These are phyloP conservation scores for Kryptolebias ocellatus DNA, from an alignment of 2,797 vertebrate species.

Conservation along the genomic window DNA sequence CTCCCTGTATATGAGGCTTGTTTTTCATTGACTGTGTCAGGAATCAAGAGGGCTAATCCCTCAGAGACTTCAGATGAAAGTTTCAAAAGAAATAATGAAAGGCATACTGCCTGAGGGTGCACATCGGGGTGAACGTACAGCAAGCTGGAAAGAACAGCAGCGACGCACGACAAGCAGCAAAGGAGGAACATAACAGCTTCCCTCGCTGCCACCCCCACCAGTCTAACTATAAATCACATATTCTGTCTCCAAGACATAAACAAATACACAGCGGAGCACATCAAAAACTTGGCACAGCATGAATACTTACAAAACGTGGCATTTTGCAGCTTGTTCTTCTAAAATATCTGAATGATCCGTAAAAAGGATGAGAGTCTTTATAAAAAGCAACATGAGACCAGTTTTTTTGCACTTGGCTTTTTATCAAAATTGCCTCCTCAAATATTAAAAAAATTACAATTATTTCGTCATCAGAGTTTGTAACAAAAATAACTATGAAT, in stretches of 20 bases:
- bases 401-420: slow-evolving; percentile 42
- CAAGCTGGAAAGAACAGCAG: slow-evolving; percentile 74
- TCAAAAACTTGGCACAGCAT: slow-evolving; percentile 76
- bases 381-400: slow-evolving; percentile 53
- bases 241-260: slow-evolving; percentile 80
- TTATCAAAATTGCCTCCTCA: slow-evolving; percentile 41
- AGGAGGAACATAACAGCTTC: slow-evolving; percentile 80
- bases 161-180: slow-evolving; percentile 77
- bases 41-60: slow-evolving; percentile 88
- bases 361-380: slow-evolving; percentile 60
- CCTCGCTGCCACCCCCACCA: slow-evolving; percentile 78
- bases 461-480: slow-evolving; percentile 48
- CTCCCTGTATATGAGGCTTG: slow-evolving; percentile 82
- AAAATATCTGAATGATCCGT: slow-evolving; percentile 70
- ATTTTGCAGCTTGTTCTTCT: slow-evolving; percentile 66
- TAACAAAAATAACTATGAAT: slow-evolving; percentile 37
- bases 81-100: slow-evolving; percentile 89
- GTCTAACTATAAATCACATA: slow-evolving; percentile 79
- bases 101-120: slow-evolving; percentile 82
- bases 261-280: slow-evolving; percentile 73
- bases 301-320: slow-evolving; percentile 68
- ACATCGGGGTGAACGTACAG: slow-evolving; percentile 83
- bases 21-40: slow-evolving; percentile 88
- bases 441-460: slow-evolving; percentile 27
- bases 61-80: slow-evolving; percentile 86